Base-by-base conservation (phyloP, 2,797 vertebrate genomes). In the Tokudaia muenninki region DNA sequence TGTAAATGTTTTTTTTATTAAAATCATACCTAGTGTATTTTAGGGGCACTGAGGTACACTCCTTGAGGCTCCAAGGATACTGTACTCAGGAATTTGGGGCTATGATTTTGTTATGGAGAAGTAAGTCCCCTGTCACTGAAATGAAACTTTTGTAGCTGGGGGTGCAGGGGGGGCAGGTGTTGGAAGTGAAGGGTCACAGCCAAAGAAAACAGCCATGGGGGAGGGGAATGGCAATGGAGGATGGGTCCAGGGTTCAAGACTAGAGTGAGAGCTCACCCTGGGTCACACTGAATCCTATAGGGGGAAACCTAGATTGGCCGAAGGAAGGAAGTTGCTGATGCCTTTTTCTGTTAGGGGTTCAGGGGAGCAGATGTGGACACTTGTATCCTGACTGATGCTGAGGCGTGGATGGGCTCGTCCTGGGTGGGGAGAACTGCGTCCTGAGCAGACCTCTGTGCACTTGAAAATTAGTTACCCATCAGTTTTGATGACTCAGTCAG, bases 11-110 rank as follows among this genome's bases (percentile, higher is more conserved):
- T 98, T 98, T 67, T 44, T 98, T 98, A 99, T 99, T 99, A 98
- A 99, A 98, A 98, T 99, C 98, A 98, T 98, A 93, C 97, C 97
- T 98, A 94, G 97, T 98, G 97, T 96, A 97, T 97, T 97, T 98
- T 0, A 52, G 97, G 98, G 98, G 97, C 98, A 98, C 95, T 88
- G 96, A 82, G 22, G 94, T 1, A 17, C 95, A 95, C 96, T 97
- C 97, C 0, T 90, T 97, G 96, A 77, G 96, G 97, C 97, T 98
- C 94, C 97, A 97, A 97, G 91, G 98, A 90, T 95, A 74, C 95
- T 75, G 94, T 95, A 91, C 97, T 97, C 72, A 10, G 96, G 94
- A 97, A 97, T n/a, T 2, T 82, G 90, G 88, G 92, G 87, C 92
- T 96, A 86, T 95, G 90, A 93, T 93, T 97, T 94, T 0, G 1